Conservation (phyloP, 2,113 vertebrate genomes). For the Vulpes vulpes region DNA sequence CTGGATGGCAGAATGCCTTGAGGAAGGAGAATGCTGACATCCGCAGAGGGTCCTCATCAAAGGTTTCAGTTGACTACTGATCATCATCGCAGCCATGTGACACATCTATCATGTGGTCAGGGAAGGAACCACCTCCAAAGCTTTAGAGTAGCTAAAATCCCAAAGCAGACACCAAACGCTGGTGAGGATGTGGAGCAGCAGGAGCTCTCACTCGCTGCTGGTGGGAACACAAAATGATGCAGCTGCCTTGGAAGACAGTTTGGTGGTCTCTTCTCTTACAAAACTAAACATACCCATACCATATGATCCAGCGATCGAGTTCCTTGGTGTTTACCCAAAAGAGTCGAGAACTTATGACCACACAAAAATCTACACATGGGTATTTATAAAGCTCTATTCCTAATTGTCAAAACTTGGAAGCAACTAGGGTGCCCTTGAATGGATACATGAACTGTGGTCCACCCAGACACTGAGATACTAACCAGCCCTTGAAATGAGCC, state of each 20-base stretch:
- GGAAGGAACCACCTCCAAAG: not conserved
- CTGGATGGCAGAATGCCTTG: not conserved
- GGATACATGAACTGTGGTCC: not conserved
- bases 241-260: not conserved
- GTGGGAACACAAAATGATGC: fast-evolving
- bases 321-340: not conserved
- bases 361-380: too few species aligned
- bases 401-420: not conserved
- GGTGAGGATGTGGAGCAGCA: not conserved
- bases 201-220: fast-evolving
- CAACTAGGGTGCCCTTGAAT: not conserved
- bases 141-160: not conserved
- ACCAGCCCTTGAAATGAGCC: not conserved
- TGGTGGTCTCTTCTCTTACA: not conserved
- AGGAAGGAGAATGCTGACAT: not conserved
- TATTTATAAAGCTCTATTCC: not conserved
- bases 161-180: not conserved
- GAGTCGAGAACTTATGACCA: not conserved
- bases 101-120: too few species aligned
- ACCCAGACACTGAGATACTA: not conserved
- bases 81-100: fast-evolving
- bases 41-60: not conserved
- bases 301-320: not conserved
- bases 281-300: not conserved
- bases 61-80: not conserved